Conservation (phyloP, 2,888 invertebrate species). For the Ochlodes sylvanus region DNA sequence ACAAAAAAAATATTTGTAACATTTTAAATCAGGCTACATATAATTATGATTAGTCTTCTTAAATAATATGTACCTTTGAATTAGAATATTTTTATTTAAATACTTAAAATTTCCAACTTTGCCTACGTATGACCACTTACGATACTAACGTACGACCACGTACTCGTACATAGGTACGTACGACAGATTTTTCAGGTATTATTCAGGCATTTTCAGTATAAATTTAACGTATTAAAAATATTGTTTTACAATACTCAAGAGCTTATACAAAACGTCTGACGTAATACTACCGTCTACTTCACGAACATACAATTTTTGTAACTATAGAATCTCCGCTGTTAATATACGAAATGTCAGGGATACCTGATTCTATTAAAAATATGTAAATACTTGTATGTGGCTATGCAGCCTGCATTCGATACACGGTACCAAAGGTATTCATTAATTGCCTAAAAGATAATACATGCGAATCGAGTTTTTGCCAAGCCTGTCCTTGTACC, state of each 20-base stretch:
- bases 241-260: no score
- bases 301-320: conserved; percentile 15
- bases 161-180: no score
- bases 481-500: conserved; percentile 48
- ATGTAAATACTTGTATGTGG: conserved; percentile 17
- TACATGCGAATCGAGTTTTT: conserved; percentile 44
- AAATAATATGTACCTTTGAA: no score
- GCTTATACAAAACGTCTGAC: neutral
- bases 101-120: no score
- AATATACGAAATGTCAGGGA: conserved; percentile 58
- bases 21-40: no score
- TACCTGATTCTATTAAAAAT: conserved; percentile 47
- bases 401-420: conserved; percentile 35
- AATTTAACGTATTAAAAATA: no score
- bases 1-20: neutral
- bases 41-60: no score
- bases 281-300: neutral
- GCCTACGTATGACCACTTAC: no score
- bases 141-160: no score
- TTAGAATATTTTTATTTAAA: no score
- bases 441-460: conserved; percentile 40
- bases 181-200: no score
- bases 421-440: conserved; percentile 33
- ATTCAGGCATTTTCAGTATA: no score
- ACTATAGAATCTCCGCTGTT: conserved; percentile 11